Evolutionary conservation across 2,113 vertebrate species (phyloP).

Genomic region (Rhombomys opimus): DNA sequence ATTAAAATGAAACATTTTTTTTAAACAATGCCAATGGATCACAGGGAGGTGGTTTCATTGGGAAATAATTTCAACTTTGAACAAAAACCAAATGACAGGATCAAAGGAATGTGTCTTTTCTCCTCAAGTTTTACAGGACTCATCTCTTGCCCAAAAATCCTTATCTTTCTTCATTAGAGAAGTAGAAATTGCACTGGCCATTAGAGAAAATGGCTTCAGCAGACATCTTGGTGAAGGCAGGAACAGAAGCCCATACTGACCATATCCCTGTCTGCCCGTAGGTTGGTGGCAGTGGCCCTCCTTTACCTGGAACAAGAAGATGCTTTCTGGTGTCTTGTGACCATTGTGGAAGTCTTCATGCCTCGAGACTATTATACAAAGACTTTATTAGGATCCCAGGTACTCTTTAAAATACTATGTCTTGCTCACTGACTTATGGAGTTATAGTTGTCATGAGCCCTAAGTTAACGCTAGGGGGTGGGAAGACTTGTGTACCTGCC

Average conservation of each 20-base stretch:
- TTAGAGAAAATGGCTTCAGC: rapidly evolving
- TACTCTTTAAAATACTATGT: conserved; percentile 73
- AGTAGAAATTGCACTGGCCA: rapidly evolving
- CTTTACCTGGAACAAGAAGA: conserved; percentile 98
- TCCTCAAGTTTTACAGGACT: not conserved
- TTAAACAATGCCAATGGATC: not conserved
- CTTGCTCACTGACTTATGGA: not conserved
- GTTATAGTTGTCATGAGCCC: not conserved
- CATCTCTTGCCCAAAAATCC: not conserved
- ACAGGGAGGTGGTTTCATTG: not conserved
- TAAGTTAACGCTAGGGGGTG: rapidly evolving
- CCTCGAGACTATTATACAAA: conserved; percentile 99
- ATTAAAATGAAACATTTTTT: not conserved
- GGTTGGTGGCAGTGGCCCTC: conserved; percentile 95
- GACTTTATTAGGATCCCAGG: conserved; percentile 98
- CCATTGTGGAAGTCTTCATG: conserved; percentile 98
- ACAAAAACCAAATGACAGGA: not conserved
- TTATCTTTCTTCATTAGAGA: not conserved
- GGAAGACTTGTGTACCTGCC: rapidly evolving
- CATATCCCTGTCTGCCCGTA: conserved; percentile 69
- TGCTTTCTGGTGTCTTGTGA: conserved; percentile 98
- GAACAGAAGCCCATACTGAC: not conserved
- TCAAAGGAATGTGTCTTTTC: not conserved
- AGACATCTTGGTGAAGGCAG: rapidly evolving
- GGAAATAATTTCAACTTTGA: not conserved